Base-by-base conservation (phyloP, 2,888 invertebrate species). In the Microctonus hyperodae region DNA sequence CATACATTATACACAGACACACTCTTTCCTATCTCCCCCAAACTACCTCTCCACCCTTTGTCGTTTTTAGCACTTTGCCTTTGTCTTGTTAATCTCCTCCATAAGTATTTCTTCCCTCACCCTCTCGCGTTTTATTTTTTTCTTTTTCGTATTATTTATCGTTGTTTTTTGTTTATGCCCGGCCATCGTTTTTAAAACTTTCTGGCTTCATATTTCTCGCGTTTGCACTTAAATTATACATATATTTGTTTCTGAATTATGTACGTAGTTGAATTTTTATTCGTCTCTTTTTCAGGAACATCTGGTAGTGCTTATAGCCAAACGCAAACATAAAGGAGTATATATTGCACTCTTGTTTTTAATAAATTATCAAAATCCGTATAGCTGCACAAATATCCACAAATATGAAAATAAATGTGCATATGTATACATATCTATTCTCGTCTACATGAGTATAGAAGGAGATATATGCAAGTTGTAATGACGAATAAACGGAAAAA, bases 271-370 rank as follows among this genome's bases (percentile, higher is more conserved):
- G 71, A 72, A 75, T 70, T 79, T 73, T 74, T 72, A 74, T 69
- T 64, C 67, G 70, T 78, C 72, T 79, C 79, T 77, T 80, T 79
- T 74, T 71, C 65, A 61, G 53, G 78, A 80, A 78, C 78, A 80
- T 79, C 78, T 78, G 81, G 78, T 75, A 76, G 44, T 44, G 16
- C 7, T 44, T 44, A n/a, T n/a, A 44, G 73, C 72, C 74, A 74
- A 60, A 73, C 62, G 68, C 75, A 73, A 70, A 71, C 64, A 80
- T 77, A 79, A 78, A 79, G 79, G 72, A 69, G 74, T 73, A n/a
- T n/a, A n/a, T n/a, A 73, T 72, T 70, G 71, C 74, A 73, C 72
- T 69, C 73, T 58, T 25, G 7, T n/a, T 16, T 16, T 10, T 28
- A 50, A 63, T 61, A 62, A 63, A 67, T 62, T 44, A 6, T 7